Evolutionary conservation across 2,797 vertebrate genomes (phyloP), one percentile per base, ranked within the genome.

Genomic region (Psittacula echo): DNA sequence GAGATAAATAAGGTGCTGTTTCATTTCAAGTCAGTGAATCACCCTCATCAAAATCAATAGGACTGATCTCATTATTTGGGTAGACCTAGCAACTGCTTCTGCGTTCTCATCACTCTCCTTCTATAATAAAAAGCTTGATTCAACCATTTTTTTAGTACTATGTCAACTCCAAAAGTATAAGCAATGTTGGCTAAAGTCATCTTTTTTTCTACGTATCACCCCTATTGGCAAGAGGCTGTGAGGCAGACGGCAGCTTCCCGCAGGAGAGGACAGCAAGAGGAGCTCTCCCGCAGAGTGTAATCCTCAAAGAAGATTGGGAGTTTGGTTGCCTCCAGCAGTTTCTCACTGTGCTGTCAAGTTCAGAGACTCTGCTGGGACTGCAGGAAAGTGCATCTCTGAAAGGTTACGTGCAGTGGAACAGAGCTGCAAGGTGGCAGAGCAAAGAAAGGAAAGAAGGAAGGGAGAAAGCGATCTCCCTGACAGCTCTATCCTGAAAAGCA

Each of bases 11-110:
- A 94, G 41, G 30, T 54, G 16, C 30, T 61, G 73, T 45, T 94
- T 94, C 66, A 81, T 58, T 83, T 90, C 44, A 42, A 56, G 88
- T 48, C 85, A 34, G 5, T 26, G 53, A 91, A 89, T 75, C n/a
- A 22, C 50, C 79, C 72, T 79, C 68, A 21, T 75, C 87, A 77
- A 89, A 95, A 91, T 89, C 87, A 87, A 87, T 34, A 51, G 16
- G 34, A 78, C 32, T 81, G 74, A 86, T 81, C 73, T 86, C 70
- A 71, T 75, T 94, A 94, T 91, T 68, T 83, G 79, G 34, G 42
- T 13, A 87, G 54, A 32, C 51, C 16, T 1, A 72, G 29, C 30
- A 60, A 18, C 70, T 53, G 17, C 64, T 48, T 47, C 81, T 89
- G 86, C 41, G 3, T 37, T 70, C 74, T 41, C 77, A 27, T 70